Evolutionary conservation across 2,888 invertebrate species (phyloP).

Genomic region (Chrysina gloriosa): DNA sequence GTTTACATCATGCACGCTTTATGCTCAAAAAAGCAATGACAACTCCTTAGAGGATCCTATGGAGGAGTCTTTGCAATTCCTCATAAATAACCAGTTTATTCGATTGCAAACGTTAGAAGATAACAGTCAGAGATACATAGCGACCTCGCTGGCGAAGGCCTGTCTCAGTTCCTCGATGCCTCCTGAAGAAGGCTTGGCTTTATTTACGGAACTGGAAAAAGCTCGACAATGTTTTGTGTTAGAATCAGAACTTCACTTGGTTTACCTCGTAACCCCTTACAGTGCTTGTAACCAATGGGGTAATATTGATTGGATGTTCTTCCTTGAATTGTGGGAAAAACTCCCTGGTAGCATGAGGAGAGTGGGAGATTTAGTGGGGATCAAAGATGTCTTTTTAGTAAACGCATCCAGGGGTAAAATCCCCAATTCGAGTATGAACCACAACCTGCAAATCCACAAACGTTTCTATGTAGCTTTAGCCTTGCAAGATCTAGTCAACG

Average conservation of each 20-base stretch:
- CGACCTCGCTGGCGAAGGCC: conserved; percentile 91
- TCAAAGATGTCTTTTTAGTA: conserved; percentile 87
- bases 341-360: conserved; percentile 82
- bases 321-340: conserved; percentile 84
- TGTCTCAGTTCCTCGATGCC: conserved; percentile 93
- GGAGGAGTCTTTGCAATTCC: conserved; percentile 74
- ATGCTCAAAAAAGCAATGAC: conserved; percentile 62
- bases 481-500: conserved; percentile 92
- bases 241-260: conserved; percentile 93
- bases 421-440: conserved; percentile 68
- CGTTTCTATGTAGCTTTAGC: conserved; percentile 92
- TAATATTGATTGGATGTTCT: conserved; percentile 84
- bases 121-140: conserved; percentile 69
- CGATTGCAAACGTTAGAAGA: conserved; percentile 69
- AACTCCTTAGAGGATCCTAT: conserved; percentile 63
- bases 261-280: conserved; percentile 95
- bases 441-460: conserved; percentile 73
- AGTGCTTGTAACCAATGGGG: conserved; percentile 85
- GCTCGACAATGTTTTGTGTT: conserved; percentile 91
- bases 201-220: conserved; percentile 90
- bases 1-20: conserved; percentile 85
- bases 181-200: conserved; percentile 91
- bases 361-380: conserved; percentile 90
- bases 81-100: conserved; percentile 87
- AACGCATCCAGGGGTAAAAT: conserved; percentile 77